Base-by-base conservation (phyloP, 2,113 vertebrate species). In the Podarcis cretensis region DNA sequence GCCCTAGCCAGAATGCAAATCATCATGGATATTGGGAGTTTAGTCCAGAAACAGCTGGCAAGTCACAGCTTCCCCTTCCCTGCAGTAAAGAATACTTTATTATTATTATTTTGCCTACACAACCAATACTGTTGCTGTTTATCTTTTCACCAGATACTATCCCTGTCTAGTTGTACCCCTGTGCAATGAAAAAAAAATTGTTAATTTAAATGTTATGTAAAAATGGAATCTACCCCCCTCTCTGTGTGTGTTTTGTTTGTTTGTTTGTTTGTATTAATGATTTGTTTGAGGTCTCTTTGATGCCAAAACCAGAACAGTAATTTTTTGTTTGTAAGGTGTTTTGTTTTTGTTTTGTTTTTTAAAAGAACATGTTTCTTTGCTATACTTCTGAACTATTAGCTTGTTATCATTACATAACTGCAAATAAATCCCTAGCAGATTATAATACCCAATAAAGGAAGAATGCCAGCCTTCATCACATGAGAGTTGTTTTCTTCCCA, bases 371-470 rank as follows among this genome's bases (percentile, higher is more conserved):
- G 8, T 37, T 87, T 65, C 18, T 87, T 43, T 7, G 43, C 73
- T 86, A 78, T 43, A 57, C 12, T 57, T 66, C 12, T n/a, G 37
- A 23, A 32, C 65, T 86, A 81, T 14, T 0, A 37, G 1, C 6
- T 87, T 85, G 23, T 18, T 89, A 25, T 37, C 20, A 2, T 71
- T 30, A 9, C 66, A 78, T 27, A 87, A 76, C 6, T 77, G 21
- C 1, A 6, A 32, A 25, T 69, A 30, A 21, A 7, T 76, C 14
- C 81, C 40, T 7, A 59, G 25, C 0, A 68, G 18, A 73, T 6
- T 25, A 88, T 40, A 75, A 91, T 66, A 84, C 4, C 35, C 71
- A 81, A 32, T 27, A 76, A 80, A 85, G 86, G 35, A 37, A 5
- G 21, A 54, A 43, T 30, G 16, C 20, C 35, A 1, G 6, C 18